phyloP scores from a whole-genome alignment of 2,797 vertebrate genomes.

The Anguilla pacifica region DNA sequence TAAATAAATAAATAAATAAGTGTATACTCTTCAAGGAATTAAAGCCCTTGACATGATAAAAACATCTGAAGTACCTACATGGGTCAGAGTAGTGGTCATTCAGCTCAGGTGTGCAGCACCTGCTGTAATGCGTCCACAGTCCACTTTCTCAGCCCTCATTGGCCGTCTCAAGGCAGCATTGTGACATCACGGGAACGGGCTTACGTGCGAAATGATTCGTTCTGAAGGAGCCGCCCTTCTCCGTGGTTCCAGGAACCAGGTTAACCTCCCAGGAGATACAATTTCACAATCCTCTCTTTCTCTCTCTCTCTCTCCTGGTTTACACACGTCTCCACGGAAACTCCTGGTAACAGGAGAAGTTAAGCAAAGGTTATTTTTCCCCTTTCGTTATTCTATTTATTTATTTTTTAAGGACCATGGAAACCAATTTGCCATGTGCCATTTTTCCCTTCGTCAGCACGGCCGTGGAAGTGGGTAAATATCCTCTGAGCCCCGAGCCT shows the following conservation, averaged over 20 bases:
- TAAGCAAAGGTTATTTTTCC: not conserved
- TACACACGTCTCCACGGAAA: not conserved
- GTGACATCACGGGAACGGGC: not conserved
- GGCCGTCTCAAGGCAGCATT: not conserved
- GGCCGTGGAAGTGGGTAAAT: not conserved
- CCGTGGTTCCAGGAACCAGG: not conserved
- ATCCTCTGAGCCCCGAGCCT: too few relatives aligned
- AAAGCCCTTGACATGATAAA: too few relatives aligned
- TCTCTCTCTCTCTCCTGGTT: too few relatives aligned
- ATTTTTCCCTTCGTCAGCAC: too few relatives aligned
- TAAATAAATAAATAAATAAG: too few relatives aligned
- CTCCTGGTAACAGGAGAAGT: not conserved
- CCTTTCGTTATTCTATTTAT: not conserved
- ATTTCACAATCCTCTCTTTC: not conserved
- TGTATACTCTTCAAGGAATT: too few relatives aligned
- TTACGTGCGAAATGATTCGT: not conserved
- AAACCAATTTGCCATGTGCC: not conserved
- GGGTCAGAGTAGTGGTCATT: too few relatives aligned
- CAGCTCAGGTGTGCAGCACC: not conserved
- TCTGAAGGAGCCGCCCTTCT: not conserved
- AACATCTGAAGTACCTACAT: too few relatives aligned
- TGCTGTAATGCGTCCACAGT: not conserved
- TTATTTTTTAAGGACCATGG: not conserved
- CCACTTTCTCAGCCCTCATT: not conserved
- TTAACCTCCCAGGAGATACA: not conserved